Evolutionary conservation across 2,113 vertebrate genomes (phyloP), one percentile per base, ranked within the genome.

Genomic region (Rallus limicola): DNA sequence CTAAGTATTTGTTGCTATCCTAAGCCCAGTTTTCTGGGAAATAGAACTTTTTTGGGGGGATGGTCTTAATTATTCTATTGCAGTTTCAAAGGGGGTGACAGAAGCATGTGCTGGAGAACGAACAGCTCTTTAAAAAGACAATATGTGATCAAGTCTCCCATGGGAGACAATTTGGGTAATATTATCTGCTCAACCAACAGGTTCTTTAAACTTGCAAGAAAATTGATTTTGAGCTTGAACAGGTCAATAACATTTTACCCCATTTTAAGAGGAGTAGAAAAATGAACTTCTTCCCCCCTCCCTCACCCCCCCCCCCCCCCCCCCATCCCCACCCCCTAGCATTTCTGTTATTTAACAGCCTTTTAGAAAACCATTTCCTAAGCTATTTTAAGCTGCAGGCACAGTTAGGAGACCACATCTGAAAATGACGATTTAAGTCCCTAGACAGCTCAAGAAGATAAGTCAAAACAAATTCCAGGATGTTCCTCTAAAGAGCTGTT

Each of bases 401-500:
- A 76, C 58, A 82, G 86, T 82, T 86, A 85, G 83, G 75, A 93
- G 78, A 62, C 83, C 93, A 92, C 92, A 92, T 82, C 81, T 94
- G 55, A 84, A 60, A 95, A 72, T 70, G 96, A 95, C 14, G 63
- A 95, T 97, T 95, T 95, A 78, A 95, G 88, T 95, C 92, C 96
- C 94, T 77, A 91, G 93, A 91, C 95, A 87, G 71, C 90, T 86
- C 74, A 44, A 44, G 93, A 83, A 97, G 94, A 93, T 93, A 96
- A 97, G 94, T 93, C 94, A 92, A 96, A 96, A 95, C 93, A 96
- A 96, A 97, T 96, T 96, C 94, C 90, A 97, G 95, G 86, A 95
- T 96, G 96, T 95, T 96, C 95, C 96, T 97, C 90, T 90, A 93
- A 97, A 96, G 95, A 96, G 96, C 96, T 91, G 91, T 93, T 97